Conservation (phyloP, 1,140 invertebrate genomes). For the Artemia franciscana region DNA sequence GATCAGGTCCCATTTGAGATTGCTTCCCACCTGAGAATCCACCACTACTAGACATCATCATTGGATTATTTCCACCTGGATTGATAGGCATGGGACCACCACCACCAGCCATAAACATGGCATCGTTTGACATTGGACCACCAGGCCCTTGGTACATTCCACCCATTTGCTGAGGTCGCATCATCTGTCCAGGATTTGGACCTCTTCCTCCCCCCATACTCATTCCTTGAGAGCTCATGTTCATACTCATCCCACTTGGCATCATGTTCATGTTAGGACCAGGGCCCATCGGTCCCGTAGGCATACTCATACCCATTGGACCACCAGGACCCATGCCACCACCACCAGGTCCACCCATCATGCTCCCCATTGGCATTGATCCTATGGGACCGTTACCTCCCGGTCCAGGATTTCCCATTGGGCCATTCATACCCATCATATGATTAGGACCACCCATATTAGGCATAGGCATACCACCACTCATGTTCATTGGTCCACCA, state of each 20-base stretch:
- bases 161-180: constrained; percentile 17
- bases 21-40: constrained; percentile 15
- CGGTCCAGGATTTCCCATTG: constrained; percentile 8
- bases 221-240: constrained; percentile 14
- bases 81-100: constrained; percentile 13
- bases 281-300: constrained; percentile 17
- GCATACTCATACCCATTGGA: constrained; percentile 20
- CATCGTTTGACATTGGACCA: constrained; percentile 23
- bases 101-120: constrained; percentile 16
- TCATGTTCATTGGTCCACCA: constrained; percentile 18
- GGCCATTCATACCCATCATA: constrained; percentile 12
- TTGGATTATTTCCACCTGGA: constrained; percentile 9
- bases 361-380: constrained; percentile 11
- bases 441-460: constrained; percentile 14
- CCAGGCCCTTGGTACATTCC: constrained; percentile 17
- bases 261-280: constrained; percentile 12
- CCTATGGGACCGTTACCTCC: constrained; percentile 14
- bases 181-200: constrained; percentile 20
- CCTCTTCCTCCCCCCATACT: constrained; percentile 20
- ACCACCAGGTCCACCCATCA: constrained; percentile 15
- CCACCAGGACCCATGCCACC: constrained; percentile 20
- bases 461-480: constrained; percentile 14
- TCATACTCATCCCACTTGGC: constrained; percentile 6
- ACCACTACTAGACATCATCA: constrained; percentile 12
- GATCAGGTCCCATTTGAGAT: constrained; percentile 14